Evolutionary conservation across 2,797 vertebrate genomes (phyloP), one percentile per base, ranked within the genome.

Genomic region (Eidolon dupreanum): DNA sequence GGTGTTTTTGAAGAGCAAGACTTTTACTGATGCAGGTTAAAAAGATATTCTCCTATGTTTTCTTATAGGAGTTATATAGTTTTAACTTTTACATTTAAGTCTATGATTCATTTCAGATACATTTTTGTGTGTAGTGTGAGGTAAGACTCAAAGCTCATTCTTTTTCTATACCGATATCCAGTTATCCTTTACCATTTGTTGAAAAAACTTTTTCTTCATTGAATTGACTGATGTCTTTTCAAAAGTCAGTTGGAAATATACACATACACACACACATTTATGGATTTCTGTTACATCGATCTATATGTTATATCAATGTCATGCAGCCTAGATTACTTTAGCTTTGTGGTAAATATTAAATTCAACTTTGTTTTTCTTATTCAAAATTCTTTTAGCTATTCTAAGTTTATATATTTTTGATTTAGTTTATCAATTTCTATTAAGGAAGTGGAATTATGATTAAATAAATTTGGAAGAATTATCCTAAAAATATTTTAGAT

Each of bases 341-440:
- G 4, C n/a, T 65, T 95, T 71, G 73, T n/a, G 74, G 17, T 91
- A 79, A 85, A 94, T 77, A 65, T 68, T 85, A n/a, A 73, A 94
- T 90, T 46, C 24, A 49, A n/a, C 22, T 46, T 70, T 85, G 16
- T 38, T 92, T 95, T 87, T 73, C 66, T 63, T 92, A 16, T 82
- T 92, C 82, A 83, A 95, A 93, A 49, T 33, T 88, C 1, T 94
- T 86, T 84, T 90, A 33, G 26, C 38, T 95, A 61, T 88, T 88
- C 43, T 33, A 59, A n/a, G 8, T 26, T 93, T 53, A 81, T 93
- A n/a, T 8, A 49, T 55, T 90, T 93, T 88, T 61, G 7, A 63
- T 71, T 94, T 26, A 38, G 2, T 53, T 88, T 61, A 57, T 85
- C 57, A 81, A 9, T 75, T 91, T 91, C 28, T 88, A 20, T 53